phyloP scores from a whole-genome alignment of 35 echinoderm and acorn worm genomes.

The Ptychodera flava region DNA sequence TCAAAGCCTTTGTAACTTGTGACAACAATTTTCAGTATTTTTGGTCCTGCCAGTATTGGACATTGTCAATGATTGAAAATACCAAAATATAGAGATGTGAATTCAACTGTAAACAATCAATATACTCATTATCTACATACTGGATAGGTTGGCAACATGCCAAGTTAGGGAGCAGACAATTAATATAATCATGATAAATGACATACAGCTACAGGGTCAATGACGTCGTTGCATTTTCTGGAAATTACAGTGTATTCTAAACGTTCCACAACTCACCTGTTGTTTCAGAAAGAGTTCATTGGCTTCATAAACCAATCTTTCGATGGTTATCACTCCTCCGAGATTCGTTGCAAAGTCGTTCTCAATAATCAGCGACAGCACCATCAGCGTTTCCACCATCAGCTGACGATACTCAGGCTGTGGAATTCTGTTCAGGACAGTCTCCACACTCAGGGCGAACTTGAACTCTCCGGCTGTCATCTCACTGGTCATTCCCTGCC shows the following conservation, averaged over 20 bases:
- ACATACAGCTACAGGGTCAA: background rate
- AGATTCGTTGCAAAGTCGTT: constrained; percentile 77
- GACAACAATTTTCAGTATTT: too few relatives aligned
- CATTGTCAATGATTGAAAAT: too few relatives aligned
- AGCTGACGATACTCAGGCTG: constrained; percentile 88
- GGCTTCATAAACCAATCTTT: constrained; percentile 59
- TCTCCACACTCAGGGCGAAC: constrained; percentile 78
- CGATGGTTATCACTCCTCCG: constrained; percentile 56
- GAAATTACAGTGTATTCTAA: too few relatives aligned
- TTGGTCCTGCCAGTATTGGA: too few relatives aligned
- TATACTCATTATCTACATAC: too few relatives aligned
- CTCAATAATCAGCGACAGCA: constrained; percentile 74
- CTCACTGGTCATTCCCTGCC: constrained; percentile 71
- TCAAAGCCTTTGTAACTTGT: too few relatives aligned
- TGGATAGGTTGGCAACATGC: too few relatives aligned
- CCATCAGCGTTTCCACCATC: constrained; percentile 94
- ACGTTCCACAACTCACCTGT: too few relatives aligned
- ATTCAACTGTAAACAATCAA: too few relatives aligned
- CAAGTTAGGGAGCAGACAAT: too few relatives aligned
- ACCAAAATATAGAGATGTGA: too few relatives aligned
- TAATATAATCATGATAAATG: too few relatives aligned
- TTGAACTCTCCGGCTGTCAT: constrained; percentile 95
- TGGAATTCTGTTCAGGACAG: constrained; percentile 74
- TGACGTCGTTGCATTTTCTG: background rate
- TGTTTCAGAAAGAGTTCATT: constrained; percentile 83